phyloP scores from a whole-genome alignment of 2,113 vertebrate species.

The Thamnophis sirtalis region DNA sequence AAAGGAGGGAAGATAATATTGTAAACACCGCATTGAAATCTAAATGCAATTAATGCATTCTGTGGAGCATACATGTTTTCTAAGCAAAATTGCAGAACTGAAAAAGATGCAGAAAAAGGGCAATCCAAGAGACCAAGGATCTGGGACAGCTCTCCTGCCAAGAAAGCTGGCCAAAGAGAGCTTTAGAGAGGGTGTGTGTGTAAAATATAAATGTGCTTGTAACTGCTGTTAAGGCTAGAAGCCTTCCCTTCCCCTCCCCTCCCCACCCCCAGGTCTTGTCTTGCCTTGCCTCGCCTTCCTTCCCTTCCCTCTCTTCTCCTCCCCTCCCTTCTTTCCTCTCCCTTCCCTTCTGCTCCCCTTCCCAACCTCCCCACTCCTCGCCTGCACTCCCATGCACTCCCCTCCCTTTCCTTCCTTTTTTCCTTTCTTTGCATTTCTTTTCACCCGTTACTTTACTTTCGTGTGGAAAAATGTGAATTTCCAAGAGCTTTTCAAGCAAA shows the following conservation, averaged over 20 bases:
- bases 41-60: background rate
- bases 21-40: background rate
- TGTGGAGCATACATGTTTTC: background rate
- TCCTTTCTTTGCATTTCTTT: background rate
- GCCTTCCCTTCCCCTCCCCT: background rate
- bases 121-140: too few relatives aligned
- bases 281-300: too few relatives aligned
- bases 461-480: background rate
- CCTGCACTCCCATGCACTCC: too few relatives aligned
- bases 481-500: background rate
- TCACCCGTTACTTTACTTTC: background rate
- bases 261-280: too few relatives aligned
- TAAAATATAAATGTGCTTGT: background rate
- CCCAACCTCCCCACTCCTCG: too few relatives aligned
- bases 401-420: background rate
- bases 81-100: background rate
- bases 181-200: background rate
- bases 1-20: background rate
- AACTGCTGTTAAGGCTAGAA: background rate
- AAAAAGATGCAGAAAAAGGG: background rate
- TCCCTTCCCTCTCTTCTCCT: background rate
- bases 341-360: too few relatives aligned
- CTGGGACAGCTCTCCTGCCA: too few relatives aligned
- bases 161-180: background rate
- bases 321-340: background rate